Evolutionary conservation across 2,888 invertebrate species (phyloP), one percentile per base, ranked within the genome.

Genomic region (Melieria crassipennis): DNA sequence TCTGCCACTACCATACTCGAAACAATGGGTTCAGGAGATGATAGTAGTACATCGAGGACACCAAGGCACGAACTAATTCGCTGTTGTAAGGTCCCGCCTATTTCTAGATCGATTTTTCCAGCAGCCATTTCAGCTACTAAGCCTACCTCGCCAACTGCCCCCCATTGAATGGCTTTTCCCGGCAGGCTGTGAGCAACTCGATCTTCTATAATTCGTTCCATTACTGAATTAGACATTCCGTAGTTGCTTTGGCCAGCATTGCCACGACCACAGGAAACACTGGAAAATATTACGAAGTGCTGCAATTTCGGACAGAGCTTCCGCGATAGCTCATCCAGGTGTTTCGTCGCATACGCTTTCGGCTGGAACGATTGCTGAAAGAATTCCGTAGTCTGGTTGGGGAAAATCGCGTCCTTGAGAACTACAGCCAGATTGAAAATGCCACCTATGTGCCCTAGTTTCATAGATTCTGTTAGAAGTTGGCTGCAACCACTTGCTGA

Each of bases 381-480:
- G 9, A 89, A 89, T 65, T 93, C 92, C 2, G 87, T 85, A 0
- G 90, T 92, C 85, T 94, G 94, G 82, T 95, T 94, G 80, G 92
- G 91, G 83, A 96, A 91, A 58, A 94, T 86, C 0, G 90, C 91
- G 81, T 96, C 96, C 74, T 89, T 90, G 7, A 96, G 85, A 1
- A 92, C 90, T 79, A 95, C 95, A 7, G 97, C 97, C 73, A 97
- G 88, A 85, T 98, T 96, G 88, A 97, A 97, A 65, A 98, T 92
- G 11, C 93, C 96, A 42, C 92, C 93, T 7, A 97, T 90, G 1
- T 91, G 90, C 0, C 92, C 94, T 78, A 93, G 83, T 0, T 88
- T 77, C 30, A 86, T 86, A 0, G 94, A 91, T 80, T 90, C 89
- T 67, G 89, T 87, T 0, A 98, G 82, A 75, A 97, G 89, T 42